Evolutionary conservation across 2,113 vertebrate species (phyloP), one percentile per base, ranked within the genome.

Genomic region (Lethenteron reissneri): DNA sequence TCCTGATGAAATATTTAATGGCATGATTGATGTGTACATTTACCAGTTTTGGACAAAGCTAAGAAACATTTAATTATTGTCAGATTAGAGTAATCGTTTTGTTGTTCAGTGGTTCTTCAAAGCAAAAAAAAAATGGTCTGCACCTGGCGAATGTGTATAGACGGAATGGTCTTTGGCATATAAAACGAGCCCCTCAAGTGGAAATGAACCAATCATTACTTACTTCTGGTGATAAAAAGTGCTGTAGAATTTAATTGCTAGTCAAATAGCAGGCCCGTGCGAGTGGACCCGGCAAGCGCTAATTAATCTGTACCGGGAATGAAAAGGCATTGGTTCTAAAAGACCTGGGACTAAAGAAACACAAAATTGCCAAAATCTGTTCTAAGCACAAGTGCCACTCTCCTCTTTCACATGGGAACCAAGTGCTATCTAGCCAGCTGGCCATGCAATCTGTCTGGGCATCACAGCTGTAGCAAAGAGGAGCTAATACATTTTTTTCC

Each of bases 61-160:
- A 41, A 41, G 41, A 41, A 41, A 41, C 41, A 41, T 41, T 41
- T 41, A 41, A 41, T 41, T 41, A 41, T 41, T 41, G 41, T 41
- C 41, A 41, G 41, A 41, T 41, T 41, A 41, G 41, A 41, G 41
- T 41, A 41, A 41, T 41, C 41, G 41, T 41, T 41, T 41, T 41
- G 41, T 41, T 41, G 41, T 41, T 41, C 41, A 41, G 41, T 41
- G 41, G 41, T 41, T 41, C 41, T 41, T 41, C 41, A 41, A 41
- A 41, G 41, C 41, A 41, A 41, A 41, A 68, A 68, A 17, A n/a
- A 68, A 68, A 68, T 68, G 25, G 64, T n/a, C n/a, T 68, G 64
- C 64, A 68, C 64, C 64, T 68, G 64, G 64, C n/a, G n/a, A 25
- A 68, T 68, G 64, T n/a, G 25, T 17, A 68, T n/a, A 68, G 64